Conservation (phyloP, 2,113 vertebrate genomes). For the Crypturellus undulatus region DNA sequence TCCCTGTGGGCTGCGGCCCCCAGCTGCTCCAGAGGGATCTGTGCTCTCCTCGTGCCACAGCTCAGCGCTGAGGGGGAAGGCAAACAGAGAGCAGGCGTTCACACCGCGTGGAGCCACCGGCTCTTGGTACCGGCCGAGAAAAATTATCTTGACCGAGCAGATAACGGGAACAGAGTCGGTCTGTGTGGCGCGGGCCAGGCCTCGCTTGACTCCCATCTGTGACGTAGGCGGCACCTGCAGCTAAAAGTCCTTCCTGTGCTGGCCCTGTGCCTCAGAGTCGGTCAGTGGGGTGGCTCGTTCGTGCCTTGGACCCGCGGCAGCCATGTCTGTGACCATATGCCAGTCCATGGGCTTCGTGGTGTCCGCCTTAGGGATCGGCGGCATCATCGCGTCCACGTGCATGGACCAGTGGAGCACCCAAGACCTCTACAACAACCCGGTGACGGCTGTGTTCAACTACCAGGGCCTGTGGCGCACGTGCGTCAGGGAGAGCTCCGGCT, state of each 20-base stretch:
- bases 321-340: slow-evolving; percentile 87
- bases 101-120: slow-evolving; percentile 67
- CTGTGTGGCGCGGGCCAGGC: slow-evolving; percentile 10
- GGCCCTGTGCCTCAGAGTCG: slow-evolving; percentile 19
- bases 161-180: slow-evolving; percentile 72
- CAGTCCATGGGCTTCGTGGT: slow-evolving; percentile 88
- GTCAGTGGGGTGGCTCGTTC: background rate
- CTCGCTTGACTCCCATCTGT: background rate
- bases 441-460: slow-evolving; percentile 87
- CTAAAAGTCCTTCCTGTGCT: slow-evolving; percentile 68
- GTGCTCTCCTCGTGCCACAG: background rate
- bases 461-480: slow-evolving; percentile 92
- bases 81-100: slow-evolving; percentile 75
- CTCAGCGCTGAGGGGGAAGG: slow-evolving; percentile 71
- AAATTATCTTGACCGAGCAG: slow-evolving; percentile 77
- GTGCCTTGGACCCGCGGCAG: background rate
- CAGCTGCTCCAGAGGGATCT: background rate
- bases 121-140: slow-evolving; percentile 77
- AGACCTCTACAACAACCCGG: slow-evolving; percentile 86
- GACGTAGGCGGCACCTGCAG: slow-evolving; percentile 66
- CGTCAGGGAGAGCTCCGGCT: slow-evolving; percentile 85
- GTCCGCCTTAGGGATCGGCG: slow-evolving; percentile 80
- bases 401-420: slow-evolving; percentile 94
- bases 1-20: background rate
- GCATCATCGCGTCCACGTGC: slow-evolving; percentile 83